phyloP scores from a whole-genome alignment of 2,797 vertebrate genomes.

The Sciurus vulgaris region DNA sequence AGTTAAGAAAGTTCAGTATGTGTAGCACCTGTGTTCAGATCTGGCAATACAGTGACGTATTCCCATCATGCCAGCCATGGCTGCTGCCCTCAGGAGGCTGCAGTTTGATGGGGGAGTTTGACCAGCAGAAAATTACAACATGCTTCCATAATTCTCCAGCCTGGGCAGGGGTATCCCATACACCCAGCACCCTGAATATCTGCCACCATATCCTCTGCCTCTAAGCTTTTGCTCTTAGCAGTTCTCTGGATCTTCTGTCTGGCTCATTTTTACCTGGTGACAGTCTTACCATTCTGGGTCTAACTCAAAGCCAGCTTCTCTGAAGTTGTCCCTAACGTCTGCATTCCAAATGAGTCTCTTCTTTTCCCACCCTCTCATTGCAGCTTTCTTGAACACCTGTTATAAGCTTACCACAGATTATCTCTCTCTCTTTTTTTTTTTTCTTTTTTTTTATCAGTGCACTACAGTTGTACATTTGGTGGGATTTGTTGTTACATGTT shows the following conservation, averaged over 20 bases:
- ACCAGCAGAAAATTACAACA: neutral
- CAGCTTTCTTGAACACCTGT: neutral
- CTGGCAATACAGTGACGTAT: neutral
- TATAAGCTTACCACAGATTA: neutral
- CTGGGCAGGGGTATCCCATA: neutral
- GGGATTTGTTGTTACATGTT: no score
- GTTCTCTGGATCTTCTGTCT: neutral
- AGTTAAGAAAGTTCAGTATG: neutral
- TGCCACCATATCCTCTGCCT: neutral
- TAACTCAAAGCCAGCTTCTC: neutral
- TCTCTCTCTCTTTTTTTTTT: neutral
- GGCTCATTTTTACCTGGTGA: neutral
- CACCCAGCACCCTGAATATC: neutral
- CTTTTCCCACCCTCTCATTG: neutral
- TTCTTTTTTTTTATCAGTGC: no score
- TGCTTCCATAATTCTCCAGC: neutral
- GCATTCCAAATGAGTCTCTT: neutral
- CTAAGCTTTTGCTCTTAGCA: neutral
- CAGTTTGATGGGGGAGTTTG: neutral
- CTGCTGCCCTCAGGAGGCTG: neutral
- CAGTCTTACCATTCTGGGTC: neutral
- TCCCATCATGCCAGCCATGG: neutral
- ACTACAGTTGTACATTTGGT: no score
- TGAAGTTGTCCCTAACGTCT: neutral
- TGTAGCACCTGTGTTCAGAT: neutral